These are phyloP conservation scores for Oryzias curvinotus DNA, from an alignment of 2,113 vertebrate species.

Conservation along the genomic window DNA sequence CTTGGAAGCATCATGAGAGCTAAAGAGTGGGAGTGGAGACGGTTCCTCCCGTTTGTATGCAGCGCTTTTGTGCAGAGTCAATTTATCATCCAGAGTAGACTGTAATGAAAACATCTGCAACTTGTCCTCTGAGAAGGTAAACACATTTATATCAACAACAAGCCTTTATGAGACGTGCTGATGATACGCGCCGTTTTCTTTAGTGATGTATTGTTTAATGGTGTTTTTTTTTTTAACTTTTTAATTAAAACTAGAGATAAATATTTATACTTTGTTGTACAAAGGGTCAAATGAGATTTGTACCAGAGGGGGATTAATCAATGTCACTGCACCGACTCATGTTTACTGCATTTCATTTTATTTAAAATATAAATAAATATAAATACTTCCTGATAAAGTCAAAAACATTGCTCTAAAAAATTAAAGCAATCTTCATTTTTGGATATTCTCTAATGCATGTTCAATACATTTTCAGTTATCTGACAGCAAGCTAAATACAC, in stretches of 20 bases:
- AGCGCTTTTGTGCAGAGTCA: neutral
- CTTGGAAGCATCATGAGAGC: conserved; percentile 17
- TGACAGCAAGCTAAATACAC: conserved; percentile 4
- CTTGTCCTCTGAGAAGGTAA: neutral
- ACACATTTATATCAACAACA: neutral
- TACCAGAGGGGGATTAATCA: no score
- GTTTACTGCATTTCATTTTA: no score
- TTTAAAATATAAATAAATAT: no score
- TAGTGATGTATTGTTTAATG: neutral
- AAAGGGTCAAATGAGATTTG: no score
- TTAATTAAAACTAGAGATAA: neutral
- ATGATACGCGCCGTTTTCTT: neutral
- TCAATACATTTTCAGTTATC: no score
- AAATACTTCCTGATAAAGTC: no score
- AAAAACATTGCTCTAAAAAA: no score
- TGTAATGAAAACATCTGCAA: conserved; percentile 37
- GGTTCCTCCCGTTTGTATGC: conserved; percentile 20
- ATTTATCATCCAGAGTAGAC: conserved; percentile 26
- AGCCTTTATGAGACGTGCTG: neutral
- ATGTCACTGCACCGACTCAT: no score
- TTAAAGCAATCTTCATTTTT: no score
- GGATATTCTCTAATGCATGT: no score
- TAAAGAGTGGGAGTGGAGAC: conserved; percentile 15
- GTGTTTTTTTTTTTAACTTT: neutral
- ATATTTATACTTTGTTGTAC: neutral